phyloP scores from a whole-genome alignment of 2,797 vertebrate genomes.

The Ctenopoma multispine region DNA sequence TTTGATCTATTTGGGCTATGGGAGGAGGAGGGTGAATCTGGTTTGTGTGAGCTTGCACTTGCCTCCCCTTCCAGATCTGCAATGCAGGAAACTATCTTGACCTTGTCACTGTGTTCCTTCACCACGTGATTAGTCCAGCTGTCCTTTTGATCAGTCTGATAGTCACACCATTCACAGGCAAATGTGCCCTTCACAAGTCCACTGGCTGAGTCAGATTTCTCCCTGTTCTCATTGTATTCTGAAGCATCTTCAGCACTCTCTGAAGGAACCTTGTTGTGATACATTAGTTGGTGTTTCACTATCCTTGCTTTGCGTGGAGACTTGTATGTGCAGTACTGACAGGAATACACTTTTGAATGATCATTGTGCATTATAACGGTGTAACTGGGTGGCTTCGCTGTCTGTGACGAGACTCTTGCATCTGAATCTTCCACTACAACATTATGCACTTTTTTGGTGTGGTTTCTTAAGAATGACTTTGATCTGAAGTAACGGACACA shows the following conservation, averaged over 20 bases:
- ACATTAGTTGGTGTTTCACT: slow-evolving; percentile 96
- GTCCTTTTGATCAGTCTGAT: slow-evolving; percentile 93
- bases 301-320: slow-evolving; percentile 94
- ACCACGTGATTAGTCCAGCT: slow-evolving; percentile 96
- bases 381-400: slow-evolving; percentile 88
- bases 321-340: slow-evolving; percentile 97
- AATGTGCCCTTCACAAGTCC: slow-evolving; percentile 87
- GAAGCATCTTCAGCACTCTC: slow-evolving; percentile 78
- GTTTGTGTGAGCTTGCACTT: slow-evolving; percentile 82
- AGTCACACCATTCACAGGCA: slow-evolving; percentile 97
- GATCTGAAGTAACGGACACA: slow-evolving; percentile 99
- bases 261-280: slow-evolving; percentile 85
- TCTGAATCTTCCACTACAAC: slow-evolving; percentile 80
- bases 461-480: slow-evolving; percentile 95
- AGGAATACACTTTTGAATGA: slow-evolving; percentile 94
- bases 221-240: slow-evolving; percentile 75
- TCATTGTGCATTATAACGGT: slow-evolving; percentile 90
- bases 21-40: slow-evolving; percentile 85
- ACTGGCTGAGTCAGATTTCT: slow-evolving; percentile 86
- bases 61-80: slow-evolving; percentile 88
- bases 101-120: slow-evolving; percentile 96
- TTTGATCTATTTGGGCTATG: slow-evolving; percentile 87
- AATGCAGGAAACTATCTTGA: slow-evolving; percentile 92
- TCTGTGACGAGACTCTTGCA: slow-evolving; percentile 75
- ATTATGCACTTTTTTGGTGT: slow-evolving; percentile 95